phyloP scores from a whole-genome alignment of 2,888 invertebrate species.

The Erebia ligea region DNA sequence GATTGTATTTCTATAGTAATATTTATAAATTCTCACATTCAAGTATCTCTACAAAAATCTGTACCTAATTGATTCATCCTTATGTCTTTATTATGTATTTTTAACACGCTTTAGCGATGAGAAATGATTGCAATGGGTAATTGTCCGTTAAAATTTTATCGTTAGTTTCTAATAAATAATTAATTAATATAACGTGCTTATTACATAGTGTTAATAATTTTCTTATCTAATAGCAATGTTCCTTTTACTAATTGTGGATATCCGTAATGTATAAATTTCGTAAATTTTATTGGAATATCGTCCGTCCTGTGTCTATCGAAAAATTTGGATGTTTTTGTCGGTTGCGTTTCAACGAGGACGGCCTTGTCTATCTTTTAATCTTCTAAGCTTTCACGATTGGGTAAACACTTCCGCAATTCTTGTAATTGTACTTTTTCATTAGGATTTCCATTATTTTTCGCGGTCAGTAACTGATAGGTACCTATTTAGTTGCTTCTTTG shows the following conservation, averaged over 20 bases:
- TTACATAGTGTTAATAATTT: conserved; percentile 7
- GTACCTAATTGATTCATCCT: neutral
- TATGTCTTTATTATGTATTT: neutral
- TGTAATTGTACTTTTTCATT: conserved; percentile 21
- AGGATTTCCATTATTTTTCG: conserved; percentile 10
- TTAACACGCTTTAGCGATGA: neutral
- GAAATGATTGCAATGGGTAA: neutral
- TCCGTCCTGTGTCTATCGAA: conserved; percentile 22
- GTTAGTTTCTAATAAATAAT: conserved; percentile 11
- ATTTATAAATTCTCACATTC: neutral
- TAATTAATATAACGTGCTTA: neutral
- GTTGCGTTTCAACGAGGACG: conserved; percentile 1
- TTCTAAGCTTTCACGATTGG: conserved; percentile 20
- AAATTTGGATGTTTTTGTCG: conserved; percentile 15
- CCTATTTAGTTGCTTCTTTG: neutral
- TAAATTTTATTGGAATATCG: conserved; percentile 9
- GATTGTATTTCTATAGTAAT: no score
- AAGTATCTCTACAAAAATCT: neutral
- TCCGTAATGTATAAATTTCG: conserved; percentile 29
- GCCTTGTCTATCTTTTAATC: conserved; percentile 24
- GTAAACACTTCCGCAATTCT: conserved; percentile 19
- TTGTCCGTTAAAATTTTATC: neutral
- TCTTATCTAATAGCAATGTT: conserved; percentile 17
- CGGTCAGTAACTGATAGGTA: neutral
- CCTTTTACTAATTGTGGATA: conserved; percentile 27